Percentiles rank a stretch among this genome's conserved stretches.
phyloP scores from a whole-genome alignment of 2,113 vertebrate genomes.

The Leptocoma aspasia region DNA sequence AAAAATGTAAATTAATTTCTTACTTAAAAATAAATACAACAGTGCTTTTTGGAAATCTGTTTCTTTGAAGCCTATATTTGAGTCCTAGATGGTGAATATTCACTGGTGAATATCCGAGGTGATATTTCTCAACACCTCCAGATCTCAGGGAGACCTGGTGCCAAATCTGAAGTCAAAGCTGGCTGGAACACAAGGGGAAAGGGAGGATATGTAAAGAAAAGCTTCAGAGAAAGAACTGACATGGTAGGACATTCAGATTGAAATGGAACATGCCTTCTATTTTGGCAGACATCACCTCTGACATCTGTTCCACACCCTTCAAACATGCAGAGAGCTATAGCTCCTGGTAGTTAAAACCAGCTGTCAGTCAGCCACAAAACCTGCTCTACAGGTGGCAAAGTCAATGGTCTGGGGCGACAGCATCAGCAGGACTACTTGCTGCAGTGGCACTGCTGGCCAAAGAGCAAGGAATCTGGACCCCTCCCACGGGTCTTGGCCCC shows the following conservation, averaged over 20 bases:
- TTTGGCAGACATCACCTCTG: neutral
- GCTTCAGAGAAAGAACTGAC: neutral
- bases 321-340: neutral
- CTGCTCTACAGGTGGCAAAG: neutral
- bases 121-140: neutral
- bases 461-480: neutral
- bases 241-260: neutral
- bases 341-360: neutral
- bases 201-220: neutral
- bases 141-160: neutral
- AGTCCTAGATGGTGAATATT: neutral
- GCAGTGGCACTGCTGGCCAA: neutral
- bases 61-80: neutral
- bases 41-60: neutral
- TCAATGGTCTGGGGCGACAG: neutral
- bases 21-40: neutral
- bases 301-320: neutral
- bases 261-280: neutral
- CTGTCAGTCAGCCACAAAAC: neutral
- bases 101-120: neutral
- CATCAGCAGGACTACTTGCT: neutral
- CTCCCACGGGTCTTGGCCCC: fast-evolving
- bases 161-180: neutral
- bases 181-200: neutral
- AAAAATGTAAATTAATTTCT: neutral